phyloP scores from a whole-genome alignment of 2,797 vertebrate genomes.

The Sebastes paucispinis region DNA sequence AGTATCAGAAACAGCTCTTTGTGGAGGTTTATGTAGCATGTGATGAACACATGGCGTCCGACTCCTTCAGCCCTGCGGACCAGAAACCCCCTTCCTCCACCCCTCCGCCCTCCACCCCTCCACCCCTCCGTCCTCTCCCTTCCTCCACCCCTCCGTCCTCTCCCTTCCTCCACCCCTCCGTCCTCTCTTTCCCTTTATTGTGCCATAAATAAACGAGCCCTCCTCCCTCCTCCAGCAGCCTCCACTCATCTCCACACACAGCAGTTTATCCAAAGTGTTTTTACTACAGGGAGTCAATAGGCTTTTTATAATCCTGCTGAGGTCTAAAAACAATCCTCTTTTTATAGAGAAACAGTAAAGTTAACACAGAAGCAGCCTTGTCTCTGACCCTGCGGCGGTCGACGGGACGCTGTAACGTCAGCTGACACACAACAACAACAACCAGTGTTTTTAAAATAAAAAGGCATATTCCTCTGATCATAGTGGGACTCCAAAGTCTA shows the following conservation, averaged over 20 bases:
- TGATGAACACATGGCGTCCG: conserved; percentile 27
- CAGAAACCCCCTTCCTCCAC: neutral
- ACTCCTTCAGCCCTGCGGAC: conserved; percentile 2
- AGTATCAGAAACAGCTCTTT: neutral
- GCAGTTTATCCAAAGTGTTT: conserved; percentile 7
- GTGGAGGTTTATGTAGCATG: conserved; percentile 17
- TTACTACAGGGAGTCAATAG: conserved; percentile 20
- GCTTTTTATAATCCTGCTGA: conserved; percentile 17
- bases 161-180: neutral
- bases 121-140: neutral
- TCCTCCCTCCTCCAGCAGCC: neutral
- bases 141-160: neutral
- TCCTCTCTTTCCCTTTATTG: conserved; percentile 1
- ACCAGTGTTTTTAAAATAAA: too few species aligned
- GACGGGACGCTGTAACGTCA: too few species aligned
- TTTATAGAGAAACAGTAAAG: conserved; percentile 32
- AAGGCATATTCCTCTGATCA: too few species aligned
- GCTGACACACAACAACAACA: too few species aligned
- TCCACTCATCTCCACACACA: neutral
- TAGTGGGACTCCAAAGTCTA: too few species aligned
- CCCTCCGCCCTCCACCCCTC: neutral
- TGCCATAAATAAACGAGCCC: neutral
- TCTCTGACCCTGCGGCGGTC: neutral
- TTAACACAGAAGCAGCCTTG: conserved; percentile 21
- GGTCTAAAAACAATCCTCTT: neutral